Evolutionary conservation across 2,797 vertebrate species (phyloP).

Genomic region (Phoxinus dragarum): DNA sequence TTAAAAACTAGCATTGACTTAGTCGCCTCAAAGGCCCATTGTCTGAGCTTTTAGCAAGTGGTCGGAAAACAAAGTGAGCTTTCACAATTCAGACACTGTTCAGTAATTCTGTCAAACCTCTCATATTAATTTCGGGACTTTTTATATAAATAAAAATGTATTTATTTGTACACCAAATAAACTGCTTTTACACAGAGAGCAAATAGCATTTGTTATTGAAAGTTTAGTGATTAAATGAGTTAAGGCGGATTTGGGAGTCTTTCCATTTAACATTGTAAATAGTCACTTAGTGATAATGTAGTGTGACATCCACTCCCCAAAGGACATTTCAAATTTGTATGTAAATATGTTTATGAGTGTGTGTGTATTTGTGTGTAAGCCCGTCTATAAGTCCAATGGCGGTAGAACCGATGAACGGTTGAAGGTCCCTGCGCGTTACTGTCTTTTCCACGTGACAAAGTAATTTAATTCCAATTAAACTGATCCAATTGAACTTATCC

Average conservation of each 20-base stretch:
- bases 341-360: no score
- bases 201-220: background rate
- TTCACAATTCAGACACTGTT: background rate
- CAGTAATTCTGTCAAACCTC: background rate
- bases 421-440: no score
- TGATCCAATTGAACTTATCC: no score
- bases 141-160: background rate
- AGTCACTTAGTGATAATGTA: no score
- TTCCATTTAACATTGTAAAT: background rate
- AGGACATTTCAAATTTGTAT: no score
- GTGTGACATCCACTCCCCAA: no score
- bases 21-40: conserved; percentile 2
- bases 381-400: no score
- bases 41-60: conserved; percentile 14
- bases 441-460: no score
- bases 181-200: background rate
- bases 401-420: no score
- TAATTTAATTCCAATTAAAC: no score
- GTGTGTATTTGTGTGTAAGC: no score
- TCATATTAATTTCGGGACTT: background rate
- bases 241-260: background rate
- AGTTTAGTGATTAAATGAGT: no score
- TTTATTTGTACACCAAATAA: background rate
- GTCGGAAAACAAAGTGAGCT: background rate
- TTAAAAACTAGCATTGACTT: conserved; percentile 25